These are phyloP conservation scores for Podabrus alpinus DNA, from an alignment of 2,888 invertebrate genomes.

Conservation along the genomic window DNA sequence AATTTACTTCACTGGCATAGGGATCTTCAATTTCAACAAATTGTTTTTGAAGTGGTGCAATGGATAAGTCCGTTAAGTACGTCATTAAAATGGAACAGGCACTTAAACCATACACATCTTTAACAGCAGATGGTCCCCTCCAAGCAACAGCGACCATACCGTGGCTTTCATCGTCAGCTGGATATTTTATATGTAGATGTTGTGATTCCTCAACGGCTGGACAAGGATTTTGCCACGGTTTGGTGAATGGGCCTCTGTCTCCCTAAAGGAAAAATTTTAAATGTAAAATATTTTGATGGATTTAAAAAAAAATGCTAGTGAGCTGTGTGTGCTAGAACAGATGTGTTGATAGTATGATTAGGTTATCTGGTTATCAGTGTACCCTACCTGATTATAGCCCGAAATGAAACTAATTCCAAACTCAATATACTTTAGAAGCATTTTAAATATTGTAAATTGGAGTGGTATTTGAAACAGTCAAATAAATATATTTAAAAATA, in stretches of 20 bases:
- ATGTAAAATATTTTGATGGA: not conserved
- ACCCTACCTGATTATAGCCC: no score
- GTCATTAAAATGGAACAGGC: slow-evolving; percentile 73
- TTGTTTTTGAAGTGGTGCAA: slow-evolving; percentile 80
- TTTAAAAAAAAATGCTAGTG: no score
- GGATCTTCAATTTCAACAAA: slow-evolving; percentile 85
- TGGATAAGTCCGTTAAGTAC: slow-evolving; percentile 85
- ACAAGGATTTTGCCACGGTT: slow-evolving; percentile 78
- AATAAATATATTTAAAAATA: no score
- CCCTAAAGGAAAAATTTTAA: slow-evolving; percentile 50
- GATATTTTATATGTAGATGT: slow-evolving; percentile 67
- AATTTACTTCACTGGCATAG: slow-evolving; percentile 72
- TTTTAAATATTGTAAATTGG: no score
- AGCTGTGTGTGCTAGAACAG: no score
- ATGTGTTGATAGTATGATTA: no score
- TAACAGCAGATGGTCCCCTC: slow-evolving; percentile 74
- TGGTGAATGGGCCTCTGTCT: slow-evolving; percentile 61
- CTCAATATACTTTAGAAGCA: no score
- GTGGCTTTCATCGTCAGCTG: slow-evolving; percentile 82
- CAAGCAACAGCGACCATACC: slow-evolving; percentile 79
- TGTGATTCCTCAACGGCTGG: slow-evolving; percentile 64
- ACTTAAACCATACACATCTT: slow-evolving; percentile 63
- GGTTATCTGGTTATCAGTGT: no score
- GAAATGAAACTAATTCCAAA: no score
- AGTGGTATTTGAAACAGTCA: no score